Evolutionary conservation across 2,113 vertebrate genomes (phyloP), one percentile per base, ranked within the genome.

Genomic region (Prochilodus magdalenae): DNA sequence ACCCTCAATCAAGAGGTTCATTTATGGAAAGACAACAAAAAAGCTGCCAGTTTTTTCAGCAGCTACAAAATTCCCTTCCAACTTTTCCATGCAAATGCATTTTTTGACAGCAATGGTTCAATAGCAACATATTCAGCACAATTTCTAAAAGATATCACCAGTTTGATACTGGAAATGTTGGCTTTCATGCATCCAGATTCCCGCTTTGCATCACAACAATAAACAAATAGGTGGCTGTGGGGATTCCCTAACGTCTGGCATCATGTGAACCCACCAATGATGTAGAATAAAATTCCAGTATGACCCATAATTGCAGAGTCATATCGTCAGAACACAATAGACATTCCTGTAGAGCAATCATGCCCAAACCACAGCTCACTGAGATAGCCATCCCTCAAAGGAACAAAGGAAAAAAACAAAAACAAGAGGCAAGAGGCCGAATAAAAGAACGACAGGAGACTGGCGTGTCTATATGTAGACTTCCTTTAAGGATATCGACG

Each of bases 401-500:
- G 7, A 16, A 60, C 14, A 73, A 73, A 76, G 71, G 71, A 63
- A 74, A 76, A 62, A 83, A 74, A 80, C 44, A 73, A 66, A 81
- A 79, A 86, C 63, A 87, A 40, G 74, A 81, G 73, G 51, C 63
- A 67, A 40, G 74, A 81, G 73, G 51, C 63, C 62, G 15, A 20
- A 62, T 71, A 73, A 26, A n/a, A 57, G 29, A 73, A 59, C 24
- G 40, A 30, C 59, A 57, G 74, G 59, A 59, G 83, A 77, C 36
- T 47, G 13, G 73, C 60, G 65, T 84, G 82, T 85, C 88, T 91
- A 88, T 88, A 90, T 87, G 88, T 77, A 78, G 90, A 91, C 84
- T 91, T 94, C 91, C 90, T 91, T 87, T 89, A 60, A 44, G n/a
- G 85, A 20, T 36, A 69, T 80, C 63, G 65, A 63, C 63, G 2